These are phyloP conservation scores for Phytoseiulus persimilis DNA, from an alignment of 2,888 invertebrate species.

Conservation along the genomic window DNA sequence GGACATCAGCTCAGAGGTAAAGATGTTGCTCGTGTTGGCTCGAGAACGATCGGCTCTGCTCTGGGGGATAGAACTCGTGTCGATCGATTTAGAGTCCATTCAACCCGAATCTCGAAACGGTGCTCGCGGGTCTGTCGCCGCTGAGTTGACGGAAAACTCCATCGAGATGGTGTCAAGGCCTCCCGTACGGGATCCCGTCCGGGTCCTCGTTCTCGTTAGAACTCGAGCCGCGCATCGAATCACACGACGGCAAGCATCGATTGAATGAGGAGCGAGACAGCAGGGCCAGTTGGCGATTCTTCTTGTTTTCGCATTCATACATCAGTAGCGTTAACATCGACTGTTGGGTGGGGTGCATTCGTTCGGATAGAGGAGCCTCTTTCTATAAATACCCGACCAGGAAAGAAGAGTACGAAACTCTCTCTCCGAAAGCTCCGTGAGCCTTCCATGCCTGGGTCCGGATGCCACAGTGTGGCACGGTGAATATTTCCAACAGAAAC, in stretches of 20 bases:
- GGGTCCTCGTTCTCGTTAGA: not conserved
- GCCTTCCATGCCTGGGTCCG: not conserved
- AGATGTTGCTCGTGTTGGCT: no score
- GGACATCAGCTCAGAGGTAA: no score
- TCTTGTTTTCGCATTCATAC: not conserved
- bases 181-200: not conserved
- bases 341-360: not conserved
- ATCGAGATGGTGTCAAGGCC: not conserved
- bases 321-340: not conserved
- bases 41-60: no score
- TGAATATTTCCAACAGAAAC: not conserved
- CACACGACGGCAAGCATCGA: not conserved
- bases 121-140: not conserved
- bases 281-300: not conserved
- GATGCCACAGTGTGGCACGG: not conserved
- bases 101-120: not conserved
- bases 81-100: no score
- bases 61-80: no score
- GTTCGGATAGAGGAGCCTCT: not conserved
- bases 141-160: not conserved
- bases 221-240: not conserved
- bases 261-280: not conserved
- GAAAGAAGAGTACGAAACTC: not conserved
- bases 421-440: not conserved
- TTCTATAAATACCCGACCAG: not conserved